Percentiles rank a stretch among this genome's conserved stretches.
Conservation (phyloP, 2,113 vertebrate genomes). For the Lontra canadensis region DNA sequence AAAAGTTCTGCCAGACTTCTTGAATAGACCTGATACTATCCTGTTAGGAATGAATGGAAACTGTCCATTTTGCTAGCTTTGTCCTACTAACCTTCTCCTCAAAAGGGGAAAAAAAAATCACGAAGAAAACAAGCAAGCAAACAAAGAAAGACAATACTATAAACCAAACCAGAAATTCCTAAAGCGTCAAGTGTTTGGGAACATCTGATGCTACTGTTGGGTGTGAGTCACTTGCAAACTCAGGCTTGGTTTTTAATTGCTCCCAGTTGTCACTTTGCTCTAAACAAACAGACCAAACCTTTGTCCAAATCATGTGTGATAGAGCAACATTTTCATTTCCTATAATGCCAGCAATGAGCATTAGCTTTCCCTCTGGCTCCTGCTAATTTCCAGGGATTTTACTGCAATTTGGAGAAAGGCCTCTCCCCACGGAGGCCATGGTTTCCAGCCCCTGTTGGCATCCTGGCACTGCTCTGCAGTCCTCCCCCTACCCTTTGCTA, state of each 20-base stretch:
- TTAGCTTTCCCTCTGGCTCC: constrained; percentile 45
- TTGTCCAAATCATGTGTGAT: constrained; percentile 46
- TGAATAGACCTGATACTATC: neutral
- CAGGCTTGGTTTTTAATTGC: neutral
- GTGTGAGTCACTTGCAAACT: constrained; percentile 17
- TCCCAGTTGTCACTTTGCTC: constrained; percentile 35
- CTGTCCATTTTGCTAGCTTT: neutral
- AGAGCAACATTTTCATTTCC: constrained; percentile 63
- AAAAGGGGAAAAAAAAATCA: neutral
- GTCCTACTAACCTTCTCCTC: neutral
- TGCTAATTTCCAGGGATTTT: constrained; percentile 65
- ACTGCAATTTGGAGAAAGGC: constrained; percentile 50
- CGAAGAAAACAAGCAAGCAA: neutral
- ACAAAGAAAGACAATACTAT: neutral
- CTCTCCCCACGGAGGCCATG: neutral
- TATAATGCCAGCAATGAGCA: constrained; percentile 25
- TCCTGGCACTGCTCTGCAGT: neutral
- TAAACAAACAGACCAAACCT: constrained; percentile 57
- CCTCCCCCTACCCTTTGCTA: neutral
- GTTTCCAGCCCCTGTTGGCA: constrained; percentile 22
- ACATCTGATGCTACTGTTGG: neutral
- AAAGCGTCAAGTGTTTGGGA: neutral
- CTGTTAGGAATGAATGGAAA: neutral
- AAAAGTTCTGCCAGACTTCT: neutral
- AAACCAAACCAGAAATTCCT: neutral